Evolutionary conservation across 30 jellyfish, hydroid and myxozoan species (phyloP), one percentile per base, ranked within the genome.

Genomic region (Catostylus mosaicus): DNA sequence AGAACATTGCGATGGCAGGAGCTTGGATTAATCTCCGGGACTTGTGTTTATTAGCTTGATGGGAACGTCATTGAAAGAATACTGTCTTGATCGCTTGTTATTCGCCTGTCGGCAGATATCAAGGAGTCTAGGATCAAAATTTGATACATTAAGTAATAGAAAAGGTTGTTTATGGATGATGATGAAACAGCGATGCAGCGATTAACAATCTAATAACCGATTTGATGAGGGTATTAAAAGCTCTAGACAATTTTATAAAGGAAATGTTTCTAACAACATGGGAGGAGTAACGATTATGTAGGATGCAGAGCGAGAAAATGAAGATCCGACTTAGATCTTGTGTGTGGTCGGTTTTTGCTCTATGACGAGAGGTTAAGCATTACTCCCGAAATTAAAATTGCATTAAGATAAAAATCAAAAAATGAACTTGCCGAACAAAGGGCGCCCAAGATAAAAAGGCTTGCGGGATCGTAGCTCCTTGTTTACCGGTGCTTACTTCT

Each of bases 381-480:
- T 30, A 29, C 72, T 24, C 36, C 30, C 54, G 75, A 27, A 56
- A 73, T 73, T 34, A 56, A 5, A 73, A 73, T 73, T 73, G 85
- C 56, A 73, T 73, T 73, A 51, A 50, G 80, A 68, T 68, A 68
- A 38, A 38, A 22, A 73, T 73, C 72, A 61, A 48, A 73, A 50
- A 56, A 34, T 47, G 85, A 40, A 73, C 68, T 19, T 31, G 69
- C 85, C 85, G 85, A 52, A 73, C 85, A 73, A 73, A 46, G 31
- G 62, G 54, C 85, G 85, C 85, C 73, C 60, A 24, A 73, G 74
- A 73, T 73, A 35, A 73, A 59, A 73, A 50, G 85, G 59, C 57
- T 50, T 73, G 85, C 69, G 70, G 79, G 51, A 10, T 14, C 31
- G 85, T 46, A 48, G 72, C 51, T 31, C 34, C 23, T 36, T 73